Percentiles rank a stretch among this genome's conserved stretches.
phyloP scores from a whole-genome alignment of 1,140 invertebrate species.

The Leucophenga varia region DNA sequence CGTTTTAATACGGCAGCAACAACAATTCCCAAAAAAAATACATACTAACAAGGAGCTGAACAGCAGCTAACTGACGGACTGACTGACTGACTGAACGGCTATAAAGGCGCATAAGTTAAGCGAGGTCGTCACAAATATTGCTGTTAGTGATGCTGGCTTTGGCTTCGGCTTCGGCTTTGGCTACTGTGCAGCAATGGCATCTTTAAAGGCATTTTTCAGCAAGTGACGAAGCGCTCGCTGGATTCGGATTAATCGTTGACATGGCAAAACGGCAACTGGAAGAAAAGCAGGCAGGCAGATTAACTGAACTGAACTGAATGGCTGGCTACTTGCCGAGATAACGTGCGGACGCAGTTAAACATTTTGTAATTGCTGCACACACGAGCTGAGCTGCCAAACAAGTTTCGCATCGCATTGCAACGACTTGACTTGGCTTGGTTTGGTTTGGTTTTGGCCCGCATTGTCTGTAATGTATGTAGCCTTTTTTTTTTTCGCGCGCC shows the following conservation, averaged over 20 bases:
- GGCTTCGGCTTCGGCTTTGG: too few relatives aligned
- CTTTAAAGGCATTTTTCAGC: conserved; percentile 8
- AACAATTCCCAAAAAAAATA: conserved; percentile 13
- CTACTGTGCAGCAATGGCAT: conserved; percentile 15
- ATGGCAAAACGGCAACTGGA: too few relatives aligned
- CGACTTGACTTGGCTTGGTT: conserved; percentile 10
- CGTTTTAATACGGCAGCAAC: neutral
- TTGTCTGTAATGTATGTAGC: neutral
- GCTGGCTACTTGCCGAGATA: too few relatives aligned
- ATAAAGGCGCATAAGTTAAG: conserved; percentile 17
- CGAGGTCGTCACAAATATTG: conserved; percentile 1
- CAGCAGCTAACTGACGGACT: too few relatives aligned
- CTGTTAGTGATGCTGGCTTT: too few relatives aligned
- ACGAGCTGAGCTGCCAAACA: conserved; percentile 31
- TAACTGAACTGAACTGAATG: too few relatives aligned
- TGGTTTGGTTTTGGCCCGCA: conserved; percentile 31
- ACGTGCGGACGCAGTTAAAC: conserved; percentile 53
- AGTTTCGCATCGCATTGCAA: conserved; percentile 28
- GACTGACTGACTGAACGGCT: conserved; percentile 1
- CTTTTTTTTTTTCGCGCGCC: too few relatives aligned
- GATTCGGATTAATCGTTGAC: conserved; percentile 54
- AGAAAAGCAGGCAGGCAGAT: too few relatives aligned
- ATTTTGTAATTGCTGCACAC: conserved; percentile 50
- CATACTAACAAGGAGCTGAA: too few relatives aligned
- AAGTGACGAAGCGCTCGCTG: conserved; percentile 38